Evolutionary conservation across 2,888 invertebrate species (phyloP).

Genomic region (Melitaea athalia): DNA sequence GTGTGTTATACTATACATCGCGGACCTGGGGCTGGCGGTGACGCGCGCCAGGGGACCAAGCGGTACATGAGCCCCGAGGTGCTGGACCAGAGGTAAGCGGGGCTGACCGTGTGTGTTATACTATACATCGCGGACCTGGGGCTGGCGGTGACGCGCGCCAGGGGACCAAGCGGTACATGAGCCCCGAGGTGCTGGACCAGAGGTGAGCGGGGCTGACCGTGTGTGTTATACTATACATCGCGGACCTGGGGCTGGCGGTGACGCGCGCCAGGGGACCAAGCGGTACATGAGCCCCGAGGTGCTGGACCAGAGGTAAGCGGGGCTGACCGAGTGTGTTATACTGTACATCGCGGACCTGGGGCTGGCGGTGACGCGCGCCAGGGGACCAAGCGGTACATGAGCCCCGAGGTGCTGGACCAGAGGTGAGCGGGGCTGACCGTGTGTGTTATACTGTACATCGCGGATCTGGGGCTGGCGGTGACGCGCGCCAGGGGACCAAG

Average conservation of each 20-base stretch:
- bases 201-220: too few relatives aligned
- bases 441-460: background rate
- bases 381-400: slow-evolving; percentile 97
- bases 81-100: slow-evolving; percentile 90
- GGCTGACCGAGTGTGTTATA: too few relatives aligned
- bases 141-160: slow-evolving; percentile 90
- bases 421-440: slow-evolving; percentile 71
- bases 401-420: slow-evolving; percentile 95
- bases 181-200: too few relatives aligned
- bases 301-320: slow-evolving; percentile 90
- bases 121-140: slow-evolving; percentile 87
- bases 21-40: too few relatives aligned
- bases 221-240: too few relatives aligned
- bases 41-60: slow-evolving; percentile 87
- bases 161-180: too few relatives aligned
- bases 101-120: background rate
- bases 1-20: too few relatives aligned
- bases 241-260: slow-evolving; percentile 82
- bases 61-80: slow-evolving; percentile 98
- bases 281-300: slow-evolving; percentile 98
- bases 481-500: too few relatives aligned
- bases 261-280: slow-evolving; percentile 89
- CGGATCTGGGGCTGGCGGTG: slow-evolving; percentile 95
- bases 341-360: too few relatives aligned
- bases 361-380: slow-evolving; percentile 51